Conservation (phyloP, 2,888 invertebrate genomes). For the Hypolimnas misippus region DNA sequence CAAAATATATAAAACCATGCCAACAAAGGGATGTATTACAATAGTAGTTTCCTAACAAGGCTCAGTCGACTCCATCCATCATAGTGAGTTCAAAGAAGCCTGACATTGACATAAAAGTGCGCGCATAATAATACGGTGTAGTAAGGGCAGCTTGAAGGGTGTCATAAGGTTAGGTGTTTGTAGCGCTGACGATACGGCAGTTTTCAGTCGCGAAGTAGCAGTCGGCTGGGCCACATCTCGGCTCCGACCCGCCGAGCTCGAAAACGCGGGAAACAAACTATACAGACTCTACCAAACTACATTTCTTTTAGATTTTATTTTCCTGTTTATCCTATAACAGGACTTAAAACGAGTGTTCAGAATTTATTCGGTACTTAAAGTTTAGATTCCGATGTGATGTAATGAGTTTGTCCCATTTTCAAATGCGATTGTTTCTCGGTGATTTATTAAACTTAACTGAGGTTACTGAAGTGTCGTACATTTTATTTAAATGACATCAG, state of each 20-base stretch:
- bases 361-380: background rate
- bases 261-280: conserved; percentile 50
- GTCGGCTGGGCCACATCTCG: conserved; percentile 49
- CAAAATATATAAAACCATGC: conserved; percentile 3
- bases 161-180: conserved; percentile 42
- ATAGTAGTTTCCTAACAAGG: conserved; percentile 19
- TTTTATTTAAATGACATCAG: conserved; percentile 30
- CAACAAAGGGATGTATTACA: background rate
- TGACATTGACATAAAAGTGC: conserved; percentile 46
- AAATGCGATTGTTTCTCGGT: conserved; percentile 62
- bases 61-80: conserved; percentile 47
- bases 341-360: background rate
- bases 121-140: conserved; percentile 39
- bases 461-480: conserved; percentile 26
- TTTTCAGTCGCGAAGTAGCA: conserved; percentile 55
- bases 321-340: background rate
- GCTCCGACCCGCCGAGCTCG: conserved; percentile 22
- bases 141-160: conserved; percentile 46
- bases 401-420: conserved; percentile 65
- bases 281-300: conserved; percentile 9
- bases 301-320: background rate
- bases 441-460: conserved; percentile 34
- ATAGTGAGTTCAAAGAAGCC: conserved; percentile 43
- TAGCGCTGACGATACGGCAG: conserved; percentile 36
- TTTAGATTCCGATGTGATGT: conserved; percentile 52